Conservation (phyloP, 1,140 invertebrate genomes). For the Ylistrum balloti region DNA sequence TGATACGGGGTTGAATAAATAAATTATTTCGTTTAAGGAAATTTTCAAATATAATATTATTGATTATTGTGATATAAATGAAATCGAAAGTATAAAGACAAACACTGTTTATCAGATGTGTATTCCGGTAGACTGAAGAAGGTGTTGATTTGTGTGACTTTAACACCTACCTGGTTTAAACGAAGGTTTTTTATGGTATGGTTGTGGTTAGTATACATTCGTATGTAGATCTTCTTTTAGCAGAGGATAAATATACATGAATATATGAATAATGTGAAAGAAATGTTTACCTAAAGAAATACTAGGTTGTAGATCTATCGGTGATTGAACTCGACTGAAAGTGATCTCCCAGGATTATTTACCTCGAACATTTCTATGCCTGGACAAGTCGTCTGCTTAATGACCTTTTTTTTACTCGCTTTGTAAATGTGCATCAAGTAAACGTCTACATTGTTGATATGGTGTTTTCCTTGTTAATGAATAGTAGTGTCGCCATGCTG, state of each 20-base stretch:
- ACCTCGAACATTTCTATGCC: no score
- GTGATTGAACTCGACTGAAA: background rate
- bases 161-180: background rate
- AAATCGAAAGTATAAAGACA: background rate
- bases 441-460: no score
- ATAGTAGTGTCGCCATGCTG: no score
- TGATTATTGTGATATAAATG: background rate
- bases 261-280: background rate
- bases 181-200: background rate
- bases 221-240: background rate
- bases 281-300: background rate
- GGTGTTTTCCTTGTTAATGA: no score
- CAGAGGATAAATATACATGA: background rate
- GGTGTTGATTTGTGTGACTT: background rate
- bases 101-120: background rate
- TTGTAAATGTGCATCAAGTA: no score
- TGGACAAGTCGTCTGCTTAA: no score
- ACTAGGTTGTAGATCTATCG: background rate
- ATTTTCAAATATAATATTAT: background rate
- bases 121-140: background rate
- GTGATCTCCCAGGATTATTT: background rate
- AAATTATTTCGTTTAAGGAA: background rate
- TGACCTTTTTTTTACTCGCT: no score
- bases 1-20: background rate
- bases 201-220: background rate